Conservation (phyloP, 2,113 vertebrate species). For the Carlito syrichta region DNA sequence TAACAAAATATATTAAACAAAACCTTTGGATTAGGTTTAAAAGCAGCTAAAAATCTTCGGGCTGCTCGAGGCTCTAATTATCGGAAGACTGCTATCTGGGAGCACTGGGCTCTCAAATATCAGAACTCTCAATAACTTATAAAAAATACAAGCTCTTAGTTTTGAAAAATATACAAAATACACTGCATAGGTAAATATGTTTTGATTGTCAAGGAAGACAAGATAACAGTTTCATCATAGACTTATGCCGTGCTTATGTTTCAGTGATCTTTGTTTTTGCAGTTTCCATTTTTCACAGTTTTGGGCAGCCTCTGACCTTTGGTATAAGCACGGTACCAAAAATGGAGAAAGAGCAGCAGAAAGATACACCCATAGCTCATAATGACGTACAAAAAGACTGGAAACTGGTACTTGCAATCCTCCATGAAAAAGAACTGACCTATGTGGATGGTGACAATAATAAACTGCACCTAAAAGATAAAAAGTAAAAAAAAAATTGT, state of each 20-base stretch:
- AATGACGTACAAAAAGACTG: conserved; percentile 95
- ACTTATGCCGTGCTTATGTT: conserved; percentile 39
- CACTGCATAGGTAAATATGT: conserved; percentile 71
- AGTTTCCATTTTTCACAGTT: conserved; percentile 83
- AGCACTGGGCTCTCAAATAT: conserved; percentile 41
- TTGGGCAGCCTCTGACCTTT: conserved; percentile 95
- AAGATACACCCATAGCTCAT: conserved; percentile 90
- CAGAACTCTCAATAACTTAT: conserved; percentile 83
- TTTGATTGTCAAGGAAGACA: conserved; percentile 84
- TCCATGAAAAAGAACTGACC: conserved; percentile 94
- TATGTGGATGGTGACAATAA: conserved; percentile 90
- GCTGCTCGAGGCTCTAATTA: conserved; percentile 14
- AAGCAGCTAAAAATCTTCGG: conserved; percentile 42
- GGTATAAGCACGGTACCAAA: conserved; percentile 98
- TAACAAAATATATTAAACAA: conserved; percentile 40
- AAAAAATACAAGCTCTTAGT: conserved; percentile 82
- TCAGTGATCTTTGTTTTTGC: conserved; percentile 87
- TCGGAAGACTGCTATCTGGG: conserved; percentile 42
- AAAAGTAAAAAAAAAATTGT: conserved; percentile 36
- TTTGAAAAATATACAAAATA: conserved; percentile 83
- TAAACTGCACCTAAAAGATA: conserved; percentile 92
- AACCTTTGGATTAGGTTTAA: conserved; percentile 41
- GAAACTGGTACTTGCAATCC: conserved; percentile 93
- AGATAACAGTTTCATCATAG: conserved; percentile 50
- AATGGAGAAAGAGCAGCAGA: conserved; percentile 95